Evolutionary conservation across 2,888 invertebrate genomes (phyloP), one percentile per base, ranked within the genome.

Genomic region (Spialia ferax): DNA sequence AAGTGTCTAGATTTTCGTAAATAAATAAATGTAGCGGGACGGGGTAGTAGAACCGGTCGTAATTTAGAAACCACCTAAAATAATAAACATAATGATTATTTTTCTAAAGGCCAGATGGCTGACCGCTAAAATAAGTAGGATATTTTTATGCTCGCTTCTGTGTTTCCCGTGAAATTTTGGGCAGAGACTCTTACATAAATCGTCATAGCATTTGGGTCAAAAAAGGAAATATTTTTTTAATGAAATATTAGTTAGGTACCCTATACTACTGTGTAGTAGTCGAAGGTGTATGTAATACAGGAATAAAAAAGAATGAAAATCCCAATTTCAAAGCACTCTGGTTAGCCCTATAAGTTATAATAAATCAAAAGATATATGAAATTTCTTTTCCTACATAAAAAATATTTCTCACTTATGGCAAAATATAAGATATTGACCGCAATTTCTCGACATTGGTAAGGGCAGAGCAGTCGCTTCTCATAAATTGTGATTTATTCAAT

Each of bases 401-500:
- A 42, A 42, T 42, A 15, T 15, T 48, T 22, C 20, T 22, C 22
- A 22, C 22, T 50, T 1, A 22, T 48, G 48, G 38, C 57, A n/a
- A 22, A 23, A n/a, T n/a, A n/a, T 32, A 38, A 35, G 57, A 57
- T 57, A 57, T 57, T 57, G 59, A 59, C 59, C 59, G 45, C 42
- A 59, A 45, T 26, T 45, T 15, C 26, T 4, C 42, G 59, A 59
- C 42, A 45, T 59, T 59, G 59, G 26, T 23, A 59, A 59, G 59
- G 61, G 22, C 50, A 61, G 22, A 20, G 20, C 22, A 65, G 38
- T 65, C 50, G 59, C 50, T 63, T 42, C 63, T 57, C 50, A 65
- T 65, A 65, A 65, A 65, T 65, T 55, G 57, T 65, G 57, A 65
- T 65, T 65, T 52, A 65, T 65, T 64, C 65, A 56, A 65, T 65